Evolutionary conservation across 2,797 vertebrate genomes (phyloP), one percentile per base, ranked within the genome.

Genomic region (Ctenopoma multispine): DNA sequence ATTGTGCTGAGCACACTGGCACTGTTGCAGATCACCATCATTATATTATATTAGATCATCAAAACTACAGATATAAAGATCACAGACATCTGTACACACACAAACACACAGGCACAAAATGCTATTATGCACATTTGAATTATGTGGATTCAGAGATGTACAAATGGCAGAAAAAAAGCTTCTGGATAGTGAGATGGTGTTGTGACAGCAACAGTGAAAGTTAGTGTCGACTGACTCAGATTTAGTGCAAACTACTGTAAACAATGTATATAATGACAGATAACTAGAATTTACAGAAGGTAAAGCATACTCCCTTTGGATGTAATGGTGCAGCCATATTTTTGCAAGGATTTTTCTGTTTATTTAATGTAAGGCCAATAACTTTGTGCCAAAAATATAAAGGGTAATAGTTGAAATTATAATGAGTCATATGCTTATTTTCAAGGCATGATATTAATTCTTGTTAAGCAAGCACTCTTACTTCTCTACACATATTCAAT

Each of bases 11-110:
- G 13, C 54, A 63, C 38, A 20, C 31, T 53, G 48, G 40, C 44
- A 63, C 53, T 40, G 62, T 73, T 71, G 41, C 9, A 47, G 21
- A 75, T 66, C 41, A 44, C 66, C 57, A 63, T 69, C 47, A 53
- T 41, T 34, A 34, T 64, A 58, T 44, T 4, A 56, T 64, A 82
- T 75, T 50, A 80, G 48, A 67, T 77, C 69, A 70, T 27, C 66
- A 18, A 69, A 63, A 36, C 38, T 23, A 38, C 66, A 54, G 24
- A 54, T 55, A 46, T 57, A 17, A 58, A 74, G n/a, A 18, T 17
- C 20, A 36, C 49, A 2, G 10, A 57, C 41, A 66, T 2, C 12
- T 31, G 47, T 7, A 12, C 27, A 51, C 57, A 50, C 57, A 54
- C 18, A 17, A 18, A 47, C 50, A 50, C 0, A 47, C 17, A 36